A percentile compares a stretch with the other conserved stretches of the same genome.
phyloP scores from a whole-genome alignment of 2,888 invertebrate genomes.

The Ernsta delagoae region DNA sequence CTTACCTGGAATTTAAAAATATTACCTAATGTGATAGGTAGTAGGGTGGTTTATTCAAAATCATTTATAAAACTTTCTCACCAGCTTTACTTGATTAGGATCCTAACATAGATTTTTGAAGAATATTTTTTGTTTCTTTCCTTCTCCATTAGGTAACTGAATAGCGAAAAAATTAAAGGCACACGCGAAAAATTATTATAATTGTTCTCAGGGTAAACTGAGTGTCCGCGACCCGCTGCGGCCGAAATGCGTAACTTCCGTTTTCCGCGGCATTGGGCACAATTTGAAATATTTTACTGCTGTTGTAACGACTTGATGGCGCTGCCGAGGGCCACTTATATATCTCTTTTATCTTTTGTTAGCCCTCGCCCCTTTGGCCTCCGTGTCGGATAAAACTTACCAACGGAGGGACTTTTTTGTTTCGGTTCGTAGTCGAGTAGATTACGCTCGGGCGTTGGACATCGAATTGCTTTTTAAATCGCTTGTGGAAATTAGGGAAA shows the following conservation, averaged over 20 bases:
- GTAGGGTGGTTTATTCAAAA: too few species aligned
- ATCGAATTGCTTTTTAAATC: conserved; percentile 45
- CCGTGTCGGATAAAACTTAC: conserved; percentile 62
- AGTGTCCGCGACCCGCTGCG: conserved; percentile 43
- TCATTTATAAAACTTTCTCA: too few species aligned
- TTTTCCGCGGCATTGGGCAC: conserved; percentile 84
- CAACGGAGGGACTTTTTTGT: conserved; percentile 65
- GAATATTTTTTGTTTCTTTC: too few species aligned
- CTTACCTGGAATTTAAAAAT: too few species aligned
- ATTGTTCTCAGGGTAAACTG: conserved; percentile 43
- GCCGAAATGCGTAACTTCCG: conserved; percentile 78
- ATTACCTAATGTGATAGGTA: too few species aligned
- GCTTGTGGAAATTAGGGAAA: conserved; percentile 45
- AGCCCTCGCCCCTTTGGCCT: conserved; percentile 75
- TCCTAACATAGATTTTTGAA: too few species aligned
- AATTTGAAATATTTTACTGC: conserved; percentile 85
- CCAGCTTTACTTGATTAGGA: too few species aligned
- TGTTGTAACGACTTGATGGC: conserved; percentile 85
- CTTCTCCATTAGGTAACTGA: neutral
- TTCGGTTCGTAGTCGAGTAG: conserved; percentile 52
- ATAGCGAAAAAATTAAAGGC: conserved; percentile 26
- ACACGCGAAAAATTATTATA: conserved; percentile 44
- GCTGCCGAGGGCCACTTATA: conserved; percentile 83
- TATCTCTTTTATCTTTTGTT: conserved; percentile 83
- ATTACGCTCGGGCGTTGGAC: conserved; percentile 45